Conservation (phyloP, 2,113 vertebrate genomes). For the human region DNA sequence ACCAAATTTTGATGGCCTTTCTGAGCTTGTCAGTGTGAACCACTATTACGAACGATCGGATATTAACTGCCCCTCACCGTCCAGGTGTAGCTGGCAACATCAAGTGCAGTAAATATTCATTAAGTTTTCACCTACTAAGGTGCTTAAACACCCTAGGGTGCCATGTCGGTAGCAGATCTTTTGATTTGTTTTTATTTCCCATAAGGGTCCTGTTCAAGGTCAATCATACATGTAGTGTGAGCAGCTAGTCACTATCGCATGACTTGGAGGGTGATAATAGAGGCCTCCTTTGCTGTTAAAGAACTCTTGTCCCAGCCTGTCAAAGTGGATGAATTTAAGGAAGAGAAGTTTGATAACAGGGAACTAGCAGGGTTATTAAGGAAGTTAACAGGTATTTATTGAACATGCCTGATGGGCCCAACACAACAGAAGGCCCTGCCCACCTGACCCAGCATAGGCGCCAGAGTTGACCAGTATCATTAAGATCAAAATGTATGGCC, state of each 20-base stretch:
- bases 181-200: neutral
- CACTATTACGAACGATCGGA: neutral
- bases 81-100: neutral
- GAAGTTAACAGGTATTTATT: neutral
- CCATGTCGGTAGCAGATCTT: neutral
- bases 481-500: neutral
- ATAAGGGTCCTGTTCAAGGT: neutral
- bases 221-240: neutral
- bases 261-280: neutral
- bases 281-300: neutral
- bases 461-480: neutral
- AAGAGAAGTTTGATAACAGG: neutral
- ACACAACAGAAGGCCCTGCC: neutral
- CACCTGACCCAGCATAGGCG: neutral
- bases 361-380: neutral
- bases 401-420: neutral
- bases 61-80: neutral
- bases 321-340: neutral
- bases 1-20: neutral
- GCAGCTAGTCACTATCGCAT: neutral
- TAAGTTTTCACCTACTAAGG: neutral
- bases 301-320: neutral
- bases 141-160: neutral
- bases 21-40: neutral
- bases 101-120: neutral